Evolutionary conservation across 2,888 invertebrate genomes (phyloP), one percentile per base, ranked within the genome.

Genomic region (Drosophila algonquin): DNA sequence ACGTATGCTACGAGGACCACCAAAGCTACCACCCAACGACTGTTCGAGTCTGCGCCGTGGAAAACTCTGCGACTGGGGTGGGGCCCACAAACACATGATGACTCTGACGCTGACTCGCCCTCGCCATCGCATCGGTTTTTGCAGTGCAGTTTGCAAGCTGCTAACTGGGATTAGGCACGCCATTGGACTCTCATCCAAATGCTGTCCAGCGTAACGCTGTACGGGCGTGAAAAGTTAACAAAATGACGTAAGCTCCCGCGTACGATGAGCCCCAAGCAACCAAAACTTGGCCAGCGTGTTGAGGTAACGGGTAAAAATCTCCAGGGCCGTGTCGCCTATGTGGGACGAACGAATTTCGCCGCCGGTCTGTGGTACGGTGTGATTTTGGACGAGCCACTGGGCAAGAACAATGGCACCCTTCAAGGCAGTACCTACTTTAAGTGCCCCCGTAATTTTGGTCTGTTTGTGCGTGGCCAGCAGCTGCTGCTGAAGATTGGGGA

Each of bases 401-500:
- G 99, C 30, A 98, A 98, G 92, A 99, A 99, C 91, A 98, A 99
- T 94, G 99, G 99, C 27, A 95, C 96, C 50, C 95, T 99, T 35
- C 95, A 97, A 81, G 98, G 98, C 55, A 96, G 96, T 89, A 94
- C 95, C 35, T 99, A 99, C 93, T 99, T 99, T 92, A 95, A 96
- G 96, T 99, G 99, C 91, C 94, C 96, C 54, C 97, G 97, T 53
- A 97, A 98, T 92, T 95, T 95, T 93, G 99, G 99, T 6, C 96
- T 98, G 90, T 99, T 99, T 93, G 98, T 99, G 12, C 95, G 98
- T 55, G 96, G 96, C 85, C 94, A 95, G 0, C 98, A 98, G 93
- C 94, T 98, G 73, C 94, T 98, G 73, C 91, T 95, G 14, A 93
- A 94, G 46, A 35, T 35, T 58, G 47, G 27, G 57, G 63, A 69